Base-by-base conservation (phyloP, 2,113 vertebrate species). In the Athene cunicularia region DNA sequence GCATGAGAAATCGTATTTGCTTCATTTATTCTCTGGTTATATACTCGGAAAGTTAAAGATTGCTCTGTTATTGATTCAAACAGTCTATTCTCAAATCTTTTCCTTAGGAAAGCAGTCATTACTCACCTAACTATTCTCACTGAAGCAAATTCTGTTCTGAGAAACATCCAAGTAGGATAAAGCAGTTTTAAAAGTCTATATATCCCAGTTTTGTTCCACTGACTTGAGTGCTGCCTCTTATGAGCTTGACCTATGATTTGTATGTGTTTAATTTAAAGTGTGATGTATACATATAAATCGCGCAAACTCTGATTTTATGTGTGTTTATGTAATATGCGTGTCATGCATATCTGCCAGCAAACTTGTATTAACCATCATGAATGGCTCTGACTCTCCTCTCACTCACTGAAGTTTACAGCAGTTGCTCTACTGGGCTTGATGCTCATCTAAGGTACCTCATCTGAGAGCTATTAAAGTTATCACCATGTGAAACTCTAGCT, bases 221-320 rank as follows among this genome's bases (percentile, higher is more conserved):
- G n/a, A 35, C n/a, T 94, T 80, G 77, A 91, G 35, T 55, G 70
- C 32, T 91, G 62, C 64, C 66, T 85, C 76, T 97, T 95, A 93
- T 39, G 28, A 95, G 91, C 32, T 66, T 97, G 93, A 96, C 95
- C 94, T 95, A 87, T 97, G 94, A 96, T 97, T 95, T 96, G 62
- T 90, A 97, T 0, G 95, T 95, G 96, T 96, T 95, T 95, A 96
- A 97, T 97, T 97, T 97, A 91, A 95, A 82, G 84, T 26, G 58
- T 23, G 56, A 88, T 81, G 56, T 79, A 79, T 85, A 55, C 66
- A 72, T 86, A 94, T 76, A 94, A n/a, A 85, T 53, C 3, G 11
- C 75, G 49, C 87, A 89, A 94, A 95, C 45, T 89, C 77, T 50
- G 71, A 79, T 95, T 95, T 95, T 79, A 84, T 94, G 85, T 50